Percentiles rank a stretch among this genome's conserved stretches.
Evolutionary conservation across 2,113 vertebrate genomes (phyloP).

Genomic region (Hippocampus guttulatus): DNA sequence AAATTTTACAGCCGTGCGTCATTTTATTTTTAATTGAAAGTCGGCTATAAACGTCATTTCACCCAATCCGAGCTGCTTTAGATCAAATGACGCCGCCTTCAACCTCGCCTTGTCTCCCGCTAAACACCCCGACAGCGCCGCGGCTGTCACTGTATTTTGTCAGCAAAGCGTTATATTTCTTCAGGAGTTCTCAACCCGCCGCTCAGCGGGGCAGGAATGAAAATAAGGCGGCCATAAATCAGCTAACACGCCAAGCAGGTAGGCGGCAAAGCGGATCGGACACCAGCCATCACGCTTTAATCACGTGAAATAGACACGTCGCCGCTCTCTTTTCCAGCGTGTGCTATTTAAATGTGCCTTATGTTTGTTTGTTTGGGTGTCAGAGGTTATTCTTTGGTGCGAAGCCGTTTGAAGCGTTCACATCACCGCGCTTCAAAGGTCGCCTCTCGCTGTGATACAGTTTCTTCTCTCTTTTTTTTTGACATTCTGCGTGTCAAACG

Average conservation of each 20-base stretch:
- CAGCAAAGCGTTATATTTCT: constrained; percentile 83
- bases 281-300: constrained; percentile 76
- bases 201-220: constrained; percentile 77
- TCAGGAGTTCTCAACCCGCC: constrained; percentile 79
- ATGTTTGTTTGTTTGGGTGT: constrained; percentile 76
- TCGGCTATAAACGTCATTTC: constrained; percentile 75
- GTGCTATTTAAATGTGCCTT: constrained; percentile 72
- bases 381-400: constrained; percentile 73
- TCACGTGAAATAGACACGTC: constrained; percentile 74
- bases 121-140: constrained; percentile 75
- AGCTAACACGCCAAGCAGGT: constrained; percentile 70
- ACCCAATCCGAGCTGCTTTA: constrained; percentile 73
- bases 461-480: constrained; percentile 37
- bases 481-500: constrained; percentile 69
- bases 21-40: constrained; percentile 79
- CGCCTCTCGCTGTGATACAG: constrained; percentile 64
- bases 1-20: constrained; percentile 72
- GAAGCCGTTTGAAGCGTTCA: constrained; percentile 70
- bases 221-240: constrained; percentile 80
- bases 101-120: constrained; percentile 72
- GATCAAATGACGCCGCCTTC: constrained; percentile 76
- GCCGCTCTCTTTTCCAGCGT: constrained; percentile 64
- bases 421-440: constrained; percentile 71
- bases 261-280: constrained; percentile 73
- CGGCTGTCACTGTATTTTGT: constrained; percentile 83